Evolutionary conservation across 1,140 invertebrate genomes (phyloP).

Genomic region (Cydia amplana): DNA sequence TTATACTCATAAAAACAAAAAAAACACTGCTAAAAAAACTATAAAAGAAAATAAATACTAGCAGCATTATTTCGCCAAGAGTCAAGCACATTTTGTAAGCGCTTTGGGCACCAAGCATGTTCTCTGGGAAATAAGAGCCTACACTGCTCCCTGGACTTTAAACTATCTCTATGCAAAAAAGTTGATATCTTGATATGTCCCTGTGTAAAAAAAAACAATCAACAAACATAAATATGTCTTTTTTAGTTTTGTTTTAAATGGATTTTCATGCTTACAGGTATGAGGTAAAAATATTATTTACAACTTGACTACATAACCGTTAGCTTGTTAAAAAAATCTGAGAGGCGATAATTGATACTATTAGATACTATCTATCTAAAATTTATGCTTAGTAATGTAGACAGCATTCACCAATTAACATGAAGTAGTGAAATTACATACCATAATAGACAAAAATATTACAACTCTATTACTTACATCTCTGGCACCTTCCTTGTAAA

Average conservation of each 20-base stretch:
- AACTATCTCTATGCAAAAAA: neutral
- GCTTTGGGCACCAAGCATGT: slow-evolving; percentile 7
- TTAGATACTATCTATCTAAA: no score
- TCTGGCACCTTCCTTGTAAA: slow-evolving; percentile 53
- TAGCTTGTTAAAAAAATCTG: no score
- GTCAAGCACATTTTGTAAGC: neutral
- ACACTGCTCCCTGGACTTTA: neutral
- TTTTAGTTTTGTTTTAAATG: neutral
- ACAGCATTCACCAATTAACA: neutral
- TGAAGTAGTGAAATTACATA: neutral
- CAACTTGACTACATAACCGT: no score
- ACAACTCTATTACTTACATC: slow-evolving; percentile 48
- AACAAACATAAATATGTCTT: neutral
- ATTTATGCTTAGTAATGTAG: neutral
- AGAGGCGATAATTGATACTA: no score
- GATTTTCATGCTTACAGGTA: neutral
- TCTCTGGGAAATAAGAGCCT: neutral
- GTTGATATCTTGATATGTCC: neutral
- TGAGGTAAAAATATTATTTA: no score
- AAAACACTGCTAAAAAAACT: neutral
- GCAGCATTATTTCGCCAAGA: neutral
- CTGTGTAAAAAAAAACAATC: neutral
- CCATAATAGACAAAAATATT: neutral
- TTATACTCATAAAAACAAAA: neutral
- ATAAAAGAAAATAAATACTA: slow-evolving; percentile 7